Evolutionary conservation across 2,888 invertebrate species (phyloP).

Genomic region (Drosophila greeni): DNA sequence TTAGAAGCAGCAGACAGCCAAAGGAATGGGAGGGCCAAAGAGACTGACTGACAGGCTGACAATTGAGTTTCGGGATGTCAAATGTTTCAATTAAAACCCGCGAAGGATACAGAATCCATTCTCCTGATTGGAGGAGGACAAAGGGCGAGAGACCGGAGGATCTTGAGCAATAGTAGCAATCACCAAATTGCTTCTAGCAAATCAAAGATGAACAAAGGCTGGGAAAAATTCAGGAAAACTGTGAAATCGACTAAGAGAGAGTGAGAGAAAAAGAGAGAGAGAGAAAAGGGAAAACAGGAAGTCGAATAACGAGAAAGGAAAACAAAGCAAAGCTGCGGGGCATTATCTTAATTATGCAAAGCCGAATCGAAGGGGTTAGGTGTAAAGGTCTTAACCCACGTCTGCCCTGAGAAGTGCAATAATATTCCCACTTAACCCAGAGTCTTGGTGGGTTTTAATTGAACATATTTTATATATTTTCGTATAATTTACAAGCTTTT

Average conservation of each 20-base stretch:
- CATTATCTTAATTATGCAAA: conserved; percentile 39
- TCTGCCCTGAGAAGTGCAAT: not conserved
- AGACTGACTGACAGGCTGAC: conserved; percentile 2
- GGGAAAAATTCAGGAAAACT: conserved; percentile 2
- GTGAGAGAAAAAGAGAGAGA: not conserved
- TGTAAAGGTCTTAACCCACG: conserved; percentile 6
- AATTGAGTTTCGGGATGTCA: conserved; percentile 19
- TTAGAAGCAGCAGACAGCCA: conserved; percentile 40
- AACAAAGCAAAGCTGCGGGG: conserved; percentile 19
- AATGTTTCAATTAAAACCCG: conserved; percentile 64
- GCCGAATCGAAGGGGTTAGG: conserved; percentile 19
- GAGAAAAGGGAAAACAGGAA: conserved; percentile 6
- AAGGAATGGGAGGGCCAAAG: conserved; percentile 16
- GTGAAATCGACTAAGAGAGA: not conserved
- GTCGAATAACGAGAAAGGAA: conserved; percentile 16
- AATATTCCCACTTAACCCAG: not conserved
- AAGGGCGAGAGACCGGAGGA: not conserved
- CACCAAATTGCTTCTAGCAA: conserved; percentile 25
- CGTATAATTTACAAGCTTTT: not conserved
- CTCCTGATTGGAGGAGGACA: conserved; percentile 13
- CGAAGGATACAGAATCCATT: conserved; percentile 19
- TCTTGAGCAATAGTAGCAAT: conserved; percentile 13
- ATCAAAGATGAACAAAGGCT: conserved; percentile 32
- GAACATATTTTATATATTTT: not conserved
- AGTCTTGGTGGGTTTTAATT: not conserved